These are phyloP conservation scores for Gymnosoma rotundatum DNA, from an alignment of 2,888 invertebrate genomes.

Conservation along the genomic window DNA sequence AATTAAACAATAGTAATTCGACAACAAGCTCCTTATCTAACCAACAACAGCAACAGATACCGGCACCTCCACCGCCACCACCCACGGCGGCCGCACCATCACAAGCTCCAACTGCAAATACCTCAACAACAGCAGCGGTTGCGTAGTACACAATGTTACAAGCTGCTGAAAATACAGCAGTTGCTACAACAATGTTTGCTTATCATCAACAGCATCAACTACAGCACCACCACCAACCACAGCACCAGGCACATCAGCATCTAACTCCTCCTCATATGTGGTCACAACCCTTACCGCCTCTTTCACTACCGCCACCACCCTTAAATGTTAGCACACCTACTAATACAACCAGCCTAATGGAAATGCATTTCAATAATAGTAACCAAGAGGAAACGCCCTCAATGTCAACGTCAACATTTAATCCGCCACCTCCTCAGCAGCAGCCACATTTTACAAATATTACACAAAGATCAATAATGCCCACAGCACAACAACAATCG, in stretches of 20 bases:
- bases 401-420: conserved; percentile 57
- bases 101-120: conserved; percentile 74
- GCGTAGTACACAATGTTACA: conserved; percentile 82
- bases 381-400: conserved; percentile 43
- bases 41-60: conserved; percentile 66
- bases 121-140: conserved; percentile 81
- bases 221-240: background rate
- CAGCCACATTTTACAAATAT: conserved; percentile 59
- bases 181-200: conserved; percentile 74
- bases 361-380: conserved; percentile 65
- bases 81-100: conserved; percentile 71
- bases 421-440: conserved; percentile 55
- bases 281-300: conserved; percentile 60
- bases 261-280: conserved; percentile 56
- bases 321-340: conserved; percentile 55
- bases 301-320: conserved; percentile 58
- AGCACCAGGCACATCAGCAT: conserved; percentile 31
- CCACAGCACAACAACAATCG: conserved; percentile 40
- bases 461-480: conserved; percentile 57
- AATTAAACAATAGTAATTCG: conserved; percentile 58
- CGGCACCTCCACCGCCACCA: conserved; percentile 76
- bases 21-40: conserved; percentile 64
- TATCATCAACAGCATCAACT: conserved; percentile 67
- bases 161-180: conserved; percentile 71
- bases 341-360: conserved; percentile 54